Conservation (phyloP, 2,888 invertebrate species). For the Plebejus anna region DNA sequence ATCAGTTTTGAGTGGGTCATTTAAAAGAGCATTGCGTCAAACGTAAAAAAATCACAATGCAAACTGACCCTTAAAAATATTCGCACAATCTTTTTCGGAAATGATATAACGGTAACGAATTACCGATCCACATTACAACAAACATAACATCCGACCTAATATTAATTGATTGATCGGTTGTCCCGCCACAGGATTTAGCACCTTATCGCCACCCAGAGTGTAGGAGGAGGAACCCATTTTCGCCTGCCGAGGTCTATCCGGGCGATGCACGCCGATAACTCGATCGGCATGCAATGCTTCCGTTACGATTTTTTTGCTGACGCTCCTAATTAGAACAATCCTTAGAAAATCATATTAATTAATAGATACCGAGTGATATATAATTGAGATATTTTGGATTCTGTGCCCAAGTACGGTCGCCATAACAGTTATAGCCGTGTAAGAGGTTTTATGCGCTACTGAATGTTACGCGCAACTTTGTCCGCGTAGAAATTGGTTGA, state of each 20-base stretch:
- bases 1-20: too few relatives aligned
- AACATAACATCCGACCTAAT: slow-evolving; percentile 39
- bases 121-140: slow-evolving; percentile 25
- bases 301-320: slow-evolving; percentile 48
- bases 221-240: slow-evolving; percentile 31
- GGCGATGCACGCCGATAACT: slow-evolving; percentile 70
- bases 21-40: too few relatives aligned
- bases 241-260: slow-evolving; percentile 47
- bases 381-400: slow-evolving; percentile 25
- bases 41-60: too few relatives aligned
- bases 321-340: slow-evolving; percentile 36
- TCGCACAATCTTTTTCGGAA: slow-evolving; percentile 18
- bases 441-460: not conserved
- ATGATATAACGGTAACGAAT: slow-evolving; percentile 20
- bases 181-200: slow-evolving; percentile 45
- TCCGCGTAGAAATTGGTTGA: not conserved
- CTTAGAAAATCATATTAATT: slow-evolving; percentile 26
- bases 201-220: slow-evolving; percentile 36
- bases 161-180: slow-evolving; percentile 48
- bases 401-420: slow-evolving; percentile 6
- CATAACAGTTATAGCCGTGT: slow-evolving; percentile 4
- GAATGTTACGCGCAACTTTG: not conserved
- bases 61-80: too few relatives aligned
- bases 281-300: slow-evolving; percentile 56
- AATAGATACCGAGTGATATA: slow-evolving; percentile 19